A percentile compares a stretch with the other conserved stretches of the same genome.
Conservation (phyloP, 2,797 vertebrate genomes). For the Holocentrus rufus region DNA sequence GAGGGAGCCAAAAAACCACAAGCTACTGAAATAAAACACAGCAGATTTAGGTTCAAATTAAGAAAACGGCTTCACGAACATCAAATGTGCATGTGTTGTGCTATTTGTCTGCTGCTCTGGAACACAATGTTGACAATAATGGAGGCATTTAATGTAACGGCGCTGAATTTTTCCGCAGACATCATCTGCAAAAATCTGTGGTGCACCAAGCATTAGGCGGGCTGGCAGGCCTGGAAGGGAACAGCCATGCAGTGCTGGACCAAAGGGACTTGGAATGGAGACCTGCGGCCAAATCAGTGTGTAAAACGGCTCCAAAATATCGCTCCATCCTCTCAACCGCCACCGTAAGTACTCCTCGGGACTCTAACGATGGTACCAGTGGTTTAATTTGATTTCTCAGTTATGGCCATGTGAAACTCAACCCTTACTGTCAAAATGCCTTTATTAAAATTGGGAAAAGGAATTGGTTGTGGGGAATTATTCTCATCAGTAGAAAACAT, state of each 20-base stretch:
- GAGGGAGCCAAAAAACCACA: neutral
- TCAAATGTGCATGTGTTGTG: neutral
- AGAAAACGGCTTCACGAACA: neutral
- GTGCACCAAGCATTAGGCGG: constrained; percentile 60
- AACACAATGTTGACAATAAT: neutral
- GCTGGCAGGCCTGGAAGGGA: constrained; percentile 50
- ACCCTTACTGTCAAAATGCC: neutral
- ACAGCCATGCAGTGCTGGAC: constrained; percentile 51
- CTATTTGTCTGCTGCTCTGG: neutral
- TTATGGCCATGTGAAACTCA: constrained; percentile 56
- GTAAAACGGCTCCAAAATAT: constrained; percentile 87
- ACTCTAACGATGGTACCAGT: constrained; percentile 46
- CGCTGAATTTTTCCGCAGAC: constrained; percentile 57
- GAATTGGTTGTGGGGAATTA: neutral
- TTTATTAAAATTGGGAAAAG: neutral
- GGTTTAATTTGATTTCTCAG: constrained; percentile 51
- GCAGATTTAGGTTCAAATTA: neutral
- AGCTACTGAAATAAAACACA: neutral
- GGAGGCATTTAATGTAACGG: neutral
- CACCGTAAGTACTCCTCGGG: constrained; percentile 88
- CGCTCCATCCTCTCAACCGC: constrained; percentile 84
- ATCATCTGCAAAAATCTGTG: constrained; percentile 69
- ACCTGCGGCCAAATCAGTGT: constrained; percentile 82
- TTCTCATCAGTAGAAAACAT: neutral
- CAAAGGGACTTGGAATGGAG: constrained; percentile 79